Evolutionary conservation across 2,113 vertebrate genomes (phyloP), one percentile per base, ranked within the genome.

Genomic region (Peromyscus californicus): DNA sequence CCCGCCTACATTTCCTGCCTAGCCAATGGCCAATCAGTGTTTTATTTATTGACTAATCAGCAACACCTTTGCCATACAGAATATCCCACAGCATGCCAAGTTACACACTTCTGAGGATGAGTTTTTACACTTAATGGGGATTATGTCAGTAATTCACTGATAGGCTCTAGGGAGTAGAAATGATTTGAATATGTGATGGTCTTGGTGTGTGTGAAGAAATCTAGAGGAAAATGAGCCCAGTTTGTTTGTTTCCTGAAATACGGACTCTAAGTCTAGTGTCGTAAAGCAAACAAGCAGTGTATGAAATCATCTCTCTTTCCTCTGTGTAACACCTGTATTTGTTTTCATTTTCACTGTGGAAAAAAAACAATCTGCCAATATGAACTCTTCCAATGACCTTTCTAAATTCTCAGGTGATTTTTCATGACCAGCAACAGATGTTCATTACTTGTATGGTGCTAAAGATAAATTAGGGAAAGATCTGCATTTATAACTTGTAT

Each of bases 301-400:
- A 22, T 45, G 48, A 33, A 21, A 7, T 19, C 15, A 67, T 21
- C 29, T 16, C 29, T 86, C 5, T 65, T 91, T 86, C 9, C 5
- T 91, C 13, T 67, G 12, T 78, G 75, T 70, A 82, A 89, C 36
- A 72, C 36, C n/a, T 88, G 82, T 74, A 90, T 51, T 76, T 88
- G 84, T 51, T 70, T 83, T 95, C 48, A 13, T 69, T 89, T 89
- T 75, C 67, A 70, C 36, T 89, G 7, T 80, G n/a, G 22, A 74
- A 75, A 75, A 33, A n/a, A n/a, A n/a, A n/a, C n/a, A 45, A 90
- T 72, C 3, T 87, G 29, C 65, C 7, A 29, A 74, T 59, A 26
- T 65, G 91, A 82, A 75, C 42, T 93, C 11, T 93, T 96, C 74
- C 79, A 54, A 65, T 75, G 88, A 90, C 26, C 33, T 69, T 51